phyloP scores from a whole-genome alignment of 2,113 vertebrate species.

The Leucoraja erinaceus region DNA sequence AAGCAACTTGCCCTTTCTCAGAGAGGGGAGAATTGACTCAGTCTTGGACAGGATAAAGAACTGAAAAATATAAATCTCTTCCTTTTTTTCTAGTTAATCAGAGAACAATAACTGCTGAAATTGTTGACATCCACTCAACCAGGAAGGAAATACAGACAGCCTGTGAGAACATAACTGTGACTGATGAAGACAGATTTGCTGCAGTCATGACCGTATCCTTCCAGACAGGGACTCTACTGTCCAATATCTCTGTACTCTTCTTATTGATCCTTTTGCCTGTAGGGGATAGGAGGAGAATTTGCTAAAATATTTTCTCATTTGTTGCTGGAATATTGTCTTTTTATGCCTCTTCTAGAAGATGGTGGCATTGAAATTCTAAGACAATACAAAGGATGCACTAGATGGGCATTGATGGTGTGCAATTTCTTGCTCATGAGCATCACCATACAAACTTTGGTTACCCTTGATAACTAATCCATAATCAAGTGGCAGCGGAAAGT shows the following conservation, averaged over 20 bases:
- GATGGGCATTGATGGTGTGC: too few relatives aligned
- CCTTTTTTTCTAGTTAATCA: constrained; percentile 75
- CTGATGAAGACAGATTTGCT: constrained; percentile 79
- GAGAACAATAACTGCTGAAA: constrained; percentile 74
- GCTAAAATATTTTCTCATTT: background rate
- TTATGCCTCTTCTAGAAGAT: background rate
- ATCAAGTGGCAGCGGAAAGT: too few relatives aligned
- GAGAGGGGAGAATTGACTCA: background rate
- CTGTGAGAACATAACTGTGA: constrained; percentile 75
- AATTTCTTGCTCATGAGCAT: too few relatives aligned
- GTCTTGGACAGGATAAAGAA: background rate
- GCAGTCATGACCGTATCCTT: constrained; percentile 83
- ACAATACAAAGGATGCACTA: too few relatives aligned
- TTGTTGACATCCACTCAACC: constrained; percentile 81
- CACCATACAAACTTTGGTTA: too few relatives aligned
- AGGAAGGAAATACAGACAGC: constrained; percentile 81
- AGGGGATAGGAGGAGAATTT: background rate
- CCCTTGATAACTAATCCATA: too few relatives aligned
- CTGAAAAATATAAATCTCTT: background rate
- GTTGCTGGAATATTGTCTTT: background rate
- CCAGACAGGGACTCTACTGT: background rate
- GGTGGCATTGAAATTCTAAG: too few relatives aligned
- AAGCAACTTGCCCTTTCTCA: background rate
- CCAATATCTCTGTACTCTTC: background rate
- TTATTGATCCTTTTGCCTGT: background rate